Conservation (phyloP, 2,888 invertebrate species). For the Marasmarcha lunaedactyla region DNA sequence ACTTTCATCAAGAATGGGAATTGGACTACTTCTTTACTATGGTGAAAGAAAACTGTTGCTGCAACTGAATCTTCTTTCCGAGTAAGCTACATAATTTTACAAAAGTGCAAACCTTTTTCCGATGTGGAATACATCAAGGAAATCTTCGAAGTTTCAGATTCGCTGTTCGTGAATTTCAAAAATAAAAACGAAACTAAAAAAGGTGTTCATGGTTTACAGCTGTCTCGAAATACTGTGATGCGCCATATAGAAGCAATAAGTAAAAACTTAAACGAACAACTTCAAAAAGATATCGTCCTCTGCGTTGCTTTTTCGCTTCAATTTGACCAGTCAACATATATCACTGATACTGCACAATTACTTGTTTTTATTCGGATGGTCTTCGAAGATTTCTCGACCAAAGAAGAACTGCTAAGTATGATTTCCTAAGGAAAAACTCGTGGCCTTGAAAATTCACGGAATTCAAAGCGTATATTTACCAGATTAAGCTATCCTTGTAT, state of each 20-base stretch:
- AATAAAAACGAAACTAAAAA: constrained; percentile 17
- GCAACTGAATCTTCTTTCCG: too few relatives aligned
- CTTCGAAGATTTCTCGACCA: constrained; percentile 16
- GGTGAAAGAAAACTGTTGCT: constrained; percentile 11
- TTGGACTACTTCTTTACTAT: too few relatives aligned
- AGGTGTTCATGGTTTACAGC: constrained; percentile 15
- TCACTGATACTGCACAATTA: constrained; percentile 17
- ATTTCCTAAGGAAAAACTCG: constrained; percentile 16
- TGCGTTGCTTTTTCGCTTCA: constrained; percentile 16
- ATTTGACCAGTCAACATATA: constrained; percentile 17
- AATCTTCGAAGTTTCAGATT: constrained; percentile 18
- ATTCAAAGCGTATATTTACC: constrained; percentile 7
- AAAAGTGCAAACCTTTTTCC: constrained; percentile 16
- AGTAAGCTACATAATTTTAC: constrained; percentile 17
- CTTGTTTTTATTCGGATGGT: constrained; percentile 18
- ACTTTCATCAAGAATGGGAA: too few relatives aligned
- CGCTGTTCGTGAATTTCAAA: constrained; percentile 17
- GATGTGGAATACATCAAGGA: constrained; percentile 16
- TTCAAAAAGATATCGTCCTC: constrained; percentile 13
- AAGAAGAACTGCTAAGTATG: constrained; percentile 16
- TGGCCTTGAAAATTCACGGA: constrained; percentile 11
- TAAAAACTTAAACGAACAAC: constrained; percentile 13
- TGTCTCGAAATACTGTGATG: constrained; percentile 18
- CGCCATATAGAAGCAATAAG: constrained; percentile 14
- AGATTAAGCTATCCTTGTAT: constrained; percentile 16